Conservation (phyloP, 2,888 invertebrate species). For the Spilarctia lutea region DNA sequence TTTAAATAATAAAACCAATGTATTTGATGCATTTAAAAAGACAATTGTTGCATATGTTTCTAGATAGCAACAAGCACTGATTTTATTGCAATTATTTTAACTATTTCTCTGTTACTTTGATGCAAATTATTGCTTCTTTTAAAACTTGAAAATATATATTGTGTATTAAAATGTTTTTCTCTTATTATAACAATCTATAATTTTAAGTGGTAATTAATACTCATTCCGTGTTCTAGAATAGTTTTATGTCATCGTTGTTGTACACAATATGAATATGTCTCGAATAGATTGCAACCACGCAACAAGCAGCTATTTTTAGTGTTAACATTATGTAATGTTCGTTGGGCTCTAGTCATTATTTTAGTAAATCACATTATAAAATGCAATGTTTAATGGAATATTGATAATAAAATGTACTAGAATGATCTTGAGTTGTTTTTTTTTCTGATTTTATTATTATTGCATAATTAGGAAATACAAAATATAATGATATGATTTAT, state of each 20-base stretch:
- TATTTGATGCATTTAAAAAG: neutral
- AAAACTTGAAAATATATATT: neutral
- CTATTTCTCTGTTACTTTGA: neutral
- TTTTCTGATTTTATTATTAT: neutral
- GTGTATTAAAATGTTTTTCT: neutral
- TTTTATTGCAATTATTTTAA: neutral
- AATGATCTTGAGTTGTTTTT: neutral
- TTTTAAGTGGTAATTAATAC: conserved; percentile 3
- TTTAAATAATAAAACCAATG: neutral
- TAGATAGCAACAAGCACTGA: neutral
- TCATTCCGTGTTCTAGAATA: conserved; percentile 9
- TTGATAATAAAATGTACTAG: conserved; percentile 9
- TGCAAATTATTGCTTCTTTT: neutral
- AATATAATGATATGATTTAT: neutral
- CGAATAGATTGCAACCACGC: neutral
- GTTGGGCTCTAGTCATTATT: conserved; percentile 40
- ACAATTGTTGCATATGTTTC: neutral
- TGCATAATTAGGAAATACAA: neutral
- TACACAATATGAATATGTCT: neutral
- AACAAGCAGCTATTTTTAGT: neutral
- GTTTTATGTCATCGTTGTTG: neutral
- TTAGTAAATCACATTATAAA: neutral
- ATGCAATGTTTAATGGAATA: neutral
- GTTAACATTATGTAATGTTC: conserved; percentile 19
- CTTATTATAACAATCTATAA: neutral